Evolutionary conservation across 2,113 vertebrate species (phyloP).

Genomic region (Lampris megalopsis): DNA sequence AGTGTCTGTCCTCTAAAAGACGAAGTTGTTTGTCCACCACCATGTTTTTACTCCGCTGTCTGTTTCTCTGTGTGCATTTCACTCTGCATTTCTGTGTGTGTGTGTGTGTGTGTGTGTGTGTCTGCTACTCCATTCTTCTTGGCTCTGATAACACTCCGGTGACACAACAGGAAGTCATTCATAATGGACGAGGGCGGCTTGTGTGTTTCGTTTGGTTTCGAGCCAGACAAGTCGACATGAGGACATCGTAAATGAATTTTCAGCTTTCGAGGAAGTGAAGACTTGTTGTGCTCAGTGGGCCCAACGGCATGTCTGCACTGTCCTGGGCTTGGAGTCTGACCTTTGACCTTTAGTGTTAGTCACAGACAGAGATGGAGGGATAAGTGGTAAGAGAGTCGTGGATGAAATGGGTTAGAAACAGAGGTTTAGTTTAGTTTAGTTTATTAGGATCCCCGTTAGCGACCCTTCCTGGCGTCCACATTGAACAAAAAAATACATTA

Average conservation of each 20-base stretch:
- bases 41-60: conserved; percentile 21
- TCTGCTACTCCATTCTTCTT: background rate
- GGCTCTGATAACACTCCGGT: background rate
- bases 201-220: conserved; percentile 15
- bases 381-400: no score
- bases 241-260: background rate
- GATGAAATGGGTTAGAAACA: no score
- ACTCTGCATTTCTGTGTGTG: background rate
- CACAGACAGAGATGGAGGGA: no score
- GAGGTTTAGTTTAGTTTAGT: no score
- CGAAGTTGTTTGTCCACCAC: conserved; percentile 49
- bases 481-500: no score
- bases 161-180: conserved; percentile 33
- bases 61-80: conserved; percentile 1
- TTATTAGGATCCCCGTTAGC: no score
- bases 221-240: background rate
- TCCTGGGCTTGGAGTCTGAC: no score
- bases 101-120: conserved; percentile 25
- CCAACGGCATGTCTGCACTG: no score
- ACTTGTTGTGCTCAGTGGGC: no score
- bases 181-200: conserved; percentile 25
- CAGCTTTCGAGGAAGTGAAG: no score
- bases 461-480: no score
- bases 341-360: no score
- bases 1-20: conserved; percentile 31